Conservation (phyloP, 2,888 invertebrate species). For the Petrolisthes cinctipes region DNA sequence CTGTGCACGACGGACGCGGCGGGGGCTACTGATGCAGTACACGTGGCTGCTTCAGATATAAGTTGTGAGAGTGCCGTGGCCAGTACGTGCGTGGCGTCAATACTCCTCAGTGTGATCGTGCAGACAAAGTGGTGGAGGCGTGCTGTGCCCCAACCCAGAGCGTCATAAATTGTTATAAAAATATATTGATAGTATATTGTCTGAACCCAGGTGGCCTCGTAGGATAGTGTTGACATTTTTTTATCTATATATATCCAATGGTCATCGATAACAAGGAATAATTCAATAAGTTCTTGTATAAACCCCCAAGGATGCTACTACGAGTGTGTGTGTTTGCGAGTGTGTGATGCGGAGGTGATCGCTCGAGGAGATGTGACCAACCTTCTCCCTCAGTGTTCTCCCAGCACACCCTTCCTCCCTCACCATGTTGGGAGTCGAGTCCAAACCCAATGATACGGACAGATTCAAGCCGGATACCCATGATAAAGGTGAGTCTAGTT, state of each 20-base stretch:
- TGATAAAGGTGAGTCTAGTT: conserved; percentile 49
- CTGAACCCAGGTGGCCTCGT: not conserved
- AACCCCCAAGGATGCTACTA: not conserved
- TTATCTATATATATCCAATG: not conserved
- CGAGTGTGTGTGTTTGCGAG: conserved; percentile 14
- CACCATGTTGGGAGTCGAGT: conserved; percentile 54
- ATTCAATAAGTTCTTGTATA: not conserved
- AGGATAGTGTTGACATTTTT: conserved; percentile 12
- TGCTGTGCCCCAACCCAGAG: not conserved
- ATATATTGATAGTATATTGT: not conserved
- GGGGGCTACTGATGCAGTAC: conserved; percentile 45
- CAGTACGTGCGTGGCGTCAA: conserved; percentile 25
- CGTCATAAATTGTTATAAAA: not conserved
- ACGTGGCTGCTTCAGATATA: conserved; percentile 41
- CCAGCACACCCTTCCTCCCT: conserved; percentile 14
- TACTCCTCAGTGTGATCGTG: conserved; percentile 37
- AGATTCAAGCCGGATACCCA: conserved; percentile 55
- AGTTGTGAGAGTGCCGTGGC: conserved; percentile 22
- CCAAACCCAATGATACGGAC: conserved; percentile 53
- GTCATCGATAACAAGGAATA: conserved; percentile 29
- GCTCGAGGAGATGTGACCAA: conserved; percentile 41
- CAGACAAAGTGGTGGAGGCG: conserved; percentile 32
- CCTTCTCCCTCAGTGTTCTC: conserved; percentile 7
- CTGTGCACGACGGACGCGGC: conserved; percentile 55
- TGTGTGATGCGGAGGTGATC: conserved; percentile 32